phyloP scores from a whole-genome alignment of 2,113 vertebrate species.

The Calypte anna region DNA sequence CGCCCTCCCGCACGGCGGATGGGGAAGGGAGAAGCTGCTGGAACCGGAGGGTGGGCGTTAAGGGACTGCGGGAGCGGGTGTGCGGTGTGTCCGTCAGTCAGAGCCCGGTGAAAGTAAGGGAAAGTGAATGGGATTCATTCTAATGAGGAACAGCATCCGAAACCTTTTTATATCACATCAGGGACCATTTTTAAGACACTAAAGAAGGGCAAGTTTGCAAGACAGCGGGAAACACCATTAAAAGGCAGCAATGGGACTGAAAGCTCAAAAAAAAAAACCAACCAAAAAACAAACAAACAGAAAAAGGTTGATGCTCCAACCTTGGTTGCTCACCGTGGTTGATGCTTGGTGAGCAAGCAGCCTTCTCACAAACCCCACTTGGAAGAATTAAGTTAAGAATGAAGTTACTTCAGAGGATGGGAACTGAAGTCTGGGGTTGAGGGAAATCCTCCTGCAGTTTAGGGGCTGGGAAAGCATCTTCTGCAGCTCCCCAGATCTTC shows the following conservation, averaged over 20 bases:
- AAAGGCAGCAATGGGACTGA: not conserved
- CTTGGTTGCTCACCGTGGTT: too few species aligned
- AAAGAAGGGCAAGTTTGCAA: not conserved
- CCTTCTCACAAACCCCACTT: not conserved
- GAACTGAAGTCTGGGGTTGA: not conserved
- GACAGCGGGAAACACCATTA: not conserved
- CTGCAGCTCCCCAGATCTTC: not conserved
- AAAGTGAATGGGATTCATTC: not conserved
- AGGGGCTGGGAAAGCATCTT: not conserved
- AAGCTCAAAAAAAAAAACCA: not conserved
- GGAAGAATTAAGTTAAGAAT: not conserved
- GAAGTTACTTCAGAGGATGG: not conserved
- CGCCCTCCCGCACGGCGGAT: too few species aligned
- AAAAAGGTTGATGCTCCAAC: too few species aligned
- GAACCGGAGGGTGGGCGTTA: slow-evolving; percentile 1
- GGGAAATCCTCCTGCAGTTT: not conserved
- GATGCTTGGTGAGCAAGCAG: not conserved
- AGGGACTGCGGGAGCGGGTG: slow-evolving; percentile 71
- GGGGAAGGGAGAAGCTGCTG: too few species aligned
- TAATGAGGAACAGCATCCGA: not conserved
- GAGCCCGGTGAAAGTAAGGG: too few species aligned
- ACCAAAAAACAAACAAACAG: too few species aligned
- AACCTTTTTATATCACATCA: not conserved
- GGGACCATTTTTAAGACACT: not conserved
- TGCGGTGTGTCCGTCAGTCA: too few species aligned